A percentile compares a stretch with the other conserved stretches of the same genome.
Conservation (phyloP, 1,140 invertebrate species). For the Cecropterus lyciades region DNA sequence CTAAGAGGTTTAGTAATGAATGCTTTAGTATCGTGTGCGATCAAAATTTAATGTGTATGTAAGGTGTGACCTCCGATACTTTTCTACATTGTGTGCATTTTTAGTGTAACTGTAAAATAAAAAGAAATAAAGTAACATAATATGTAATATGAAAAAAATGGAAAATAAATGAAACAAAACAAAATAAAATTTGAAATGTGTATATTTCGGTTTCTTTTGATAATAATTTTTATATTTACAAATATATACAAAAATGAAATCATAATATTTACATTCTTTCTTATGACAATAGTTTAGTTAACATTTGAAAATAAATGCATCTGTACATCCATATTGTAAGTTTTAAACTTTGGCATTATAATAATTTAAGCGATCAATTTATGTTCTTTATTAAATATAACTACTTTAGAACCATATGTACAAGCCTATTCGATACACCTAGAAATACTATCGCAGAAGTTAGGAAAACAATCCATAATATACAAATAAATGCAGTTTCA, state of each 20-base stretch:
- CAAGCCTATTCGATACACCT: conserved; percentile 45
- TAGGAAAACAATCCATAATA: conserved; percentile 67
- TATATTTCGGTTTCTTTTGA: conserved; percentile 70
- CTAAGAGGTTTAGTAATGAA: conserved; percentile 9
- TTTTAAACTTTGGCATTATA: conserved; percentile 81
- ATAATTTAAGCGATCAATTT: conserved; percentile 67
- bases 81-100: neutral
- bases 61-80: neutral
- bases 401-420: conserved; percentile 29
- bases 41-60: neutral
- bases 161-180: conserved; percentile 69
- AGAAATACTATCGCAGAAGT: conserved; percentile 79
- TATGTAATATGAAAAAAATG: conserved; percentile 26
- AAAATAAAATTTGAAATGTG: conserved; percentile 73
- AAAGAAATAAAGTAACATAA: conserved; percentile 13
- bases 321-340: conserved; percentile 71
- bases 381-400: conserved; percentile 31
- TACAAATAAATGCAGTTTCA: conserved; percentile 68
- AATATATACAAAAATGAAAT: conserved; percentile 60
- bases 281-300: conserved; percentile 53
- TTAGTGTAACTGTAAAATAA: neutral
- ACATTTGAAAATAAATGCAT: conserved; percentile 68
- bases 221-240: conserved; percentile 70
- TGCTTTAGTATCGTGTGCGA: conserved; percentile 3
- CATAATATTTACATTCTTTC: conserved; percentile 68